These are phyloP conservation scores for Dendrocincla tyrannina DNA, from an alignment of 2,797 vertebrate genomes.

Conservation along the genomic window DNA sequence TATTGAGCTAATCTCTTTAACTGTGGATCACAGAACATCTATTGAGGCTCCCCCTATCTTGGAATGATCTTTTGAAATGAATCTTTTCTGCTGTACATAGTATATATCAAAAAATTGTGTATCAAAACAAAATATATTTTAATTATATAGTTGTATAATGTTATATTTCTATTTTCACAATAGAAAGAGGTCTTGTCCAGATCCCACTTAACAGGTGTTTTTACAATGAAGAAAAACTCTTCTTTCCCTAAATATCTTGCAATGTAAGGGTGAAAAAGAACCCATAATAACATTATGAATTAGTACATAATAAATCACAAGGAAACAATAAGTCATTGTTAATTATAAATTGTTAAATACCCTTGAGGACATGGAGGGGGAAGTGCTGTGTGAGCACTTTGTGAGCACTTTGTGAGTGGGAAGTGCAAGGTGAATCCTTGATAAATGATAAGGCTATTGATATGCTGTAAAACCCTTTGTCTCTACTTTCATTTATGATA, in stretches of 20 bases:
- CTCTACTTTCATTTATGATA: neutral
- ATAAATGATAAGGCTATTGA: neutral
- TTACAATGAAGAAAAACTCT: neutral
- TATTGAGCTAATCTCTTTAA: neutral
- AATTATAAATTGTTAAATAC: neutral
- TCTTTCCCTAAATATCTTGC: neutral
- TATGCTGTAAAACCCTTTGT: neutral
- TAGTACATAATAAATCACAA: neutral
- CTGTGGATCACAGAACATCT: neutral
- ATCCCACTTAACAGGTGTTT: neutral
- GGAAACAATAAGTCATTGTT: neutral
- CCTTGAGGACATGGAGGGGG: neutral
- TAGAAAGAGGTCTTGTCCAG: neutral
- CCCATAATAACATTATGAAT: neutral
- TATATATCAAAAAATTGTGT: neutral
- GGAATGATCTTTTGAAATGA: neutral
- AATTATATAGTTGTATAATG: neutral
- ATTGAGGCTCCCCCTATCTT: fast-evolving
- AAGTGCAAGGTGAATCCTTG: neutral
- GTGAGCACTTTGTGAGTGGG: neutral
- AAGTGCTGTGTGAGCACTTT: neutral
- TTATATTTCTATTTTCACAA: neutral
- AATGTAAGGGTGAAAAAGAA: neutral
- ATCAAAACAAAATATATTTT: neutral
- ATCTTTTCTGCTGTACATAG: neutral